phyloP scores from a whole-genome alignment of 2,113 vertebrate species.

The Conger conger region DNA sequence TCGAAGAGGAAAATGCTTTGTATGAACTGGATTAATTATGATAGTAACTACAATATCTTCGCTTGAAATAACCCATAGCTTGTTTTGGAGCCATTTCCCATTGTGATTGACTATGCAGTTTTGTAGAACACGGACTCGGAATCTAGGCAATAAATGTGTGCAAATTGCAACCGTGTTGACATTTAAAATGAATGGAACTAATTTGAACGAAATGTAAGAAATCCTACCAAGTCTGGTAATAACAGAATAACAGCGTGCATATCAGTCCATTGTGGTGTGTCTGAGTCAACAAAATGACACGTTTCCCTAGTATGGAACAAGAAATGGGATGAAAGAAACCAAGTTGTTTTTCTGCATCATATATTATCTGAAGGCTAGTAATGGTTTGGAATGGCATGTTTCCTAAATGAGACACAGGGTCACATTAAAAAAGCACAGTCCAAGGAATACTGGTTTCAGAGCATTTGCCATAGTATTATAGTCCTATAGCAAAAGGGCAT shows the following conservation, averaged over 20 bases:
- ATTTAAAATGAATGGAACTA: conserved; percentile 50
- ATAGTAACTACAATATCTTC: background rate
- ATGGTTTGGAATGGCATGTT: conserved; percentile 3
- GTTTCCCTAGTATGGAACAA: background rate
- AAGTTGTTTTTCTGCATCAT: background rate
- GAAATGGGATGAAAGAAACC: background rate
- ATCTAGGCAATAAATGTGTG: conserved; percentile 30
- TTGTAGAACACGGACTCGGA: conserved; percentile 28
- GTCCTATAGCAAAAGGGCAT: too few relatives aligned
- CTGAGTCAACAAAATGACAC: background rate
- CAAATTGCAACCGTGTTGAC: conserved; percentile 49
- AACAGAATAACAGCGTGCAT: conserved; percentile 2
- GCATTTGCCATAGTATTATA: background rate
- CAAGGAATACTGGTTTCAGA: background rate
- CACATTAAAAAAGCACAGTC: background rate
- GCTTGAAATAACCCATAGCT: background rate
- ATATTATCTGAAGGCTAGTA: background rate
- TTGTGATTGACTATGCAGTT: conserved; percentile 10
- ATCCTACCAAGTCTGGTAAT: conserved; percentile 8
- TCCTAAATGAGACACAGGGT: conserved; percentile 9
- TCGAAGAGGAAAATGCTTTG: background rate
- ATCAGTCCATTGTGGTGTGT: conserved; percentile 4
- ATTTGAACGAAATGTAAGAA: conserved; percentile 38
- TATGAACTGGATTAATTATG: background rate
- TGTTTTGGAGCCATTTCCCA: background rate